phyloP scores from a whole-genome alignment of 1,140 invertebrate genomes.

The Portunus trituberculatus region DNA sequence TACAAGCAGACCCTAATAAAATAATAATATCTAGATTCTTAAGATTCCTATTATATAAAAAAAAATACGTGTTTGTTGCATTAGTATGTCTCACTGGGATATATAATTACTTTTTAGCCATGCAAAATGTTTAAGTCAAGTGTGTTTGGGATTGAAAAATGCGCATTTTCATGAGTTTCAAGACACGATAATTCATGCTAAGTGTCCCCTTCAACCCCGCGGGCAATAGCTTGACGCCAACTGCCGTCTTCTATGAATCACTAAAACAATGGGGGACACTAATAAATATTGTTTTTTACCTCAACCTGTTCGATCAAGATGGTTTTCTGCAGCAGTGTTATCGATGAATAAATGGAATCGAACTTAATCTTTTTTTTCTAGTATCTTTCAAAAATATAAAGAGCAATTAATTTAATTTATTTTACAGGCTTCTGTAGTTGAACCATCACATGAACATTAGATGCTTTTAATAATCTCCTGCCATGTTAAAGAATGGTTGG shows the following conservation, averaged over 20 bases:
- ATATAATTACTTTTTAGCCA: not conserved
- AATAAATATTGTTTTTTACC: not conserved
- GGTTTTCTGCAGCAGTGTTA: no score
- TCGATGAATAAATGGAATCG: no score
- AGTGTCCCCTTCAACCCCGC: not conserved
- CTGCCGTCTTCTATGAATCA: not conserved
- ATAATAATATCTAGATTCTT: not conserved
- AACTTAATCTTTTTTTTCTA: no score
- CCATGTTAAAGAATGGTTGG: no score
- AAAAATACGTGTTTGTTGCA: not conserved
- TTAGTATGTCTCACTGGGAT: not conserved
- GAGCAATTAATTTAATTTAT: no score
- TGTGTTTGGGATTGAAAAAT: not conserved
- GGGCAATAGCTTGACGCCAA: not conserved
- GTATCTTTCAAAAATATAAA: no score
- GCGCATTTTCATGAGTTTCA: not conserved
- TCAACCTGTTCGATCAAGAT: not conserved
- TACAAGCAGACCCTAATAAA: constrained; percentile 27
- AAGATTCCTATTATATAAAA: constrained; percentile 36
- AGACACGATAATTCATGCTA: not conserved
- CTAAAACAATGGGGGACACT: not conserved
- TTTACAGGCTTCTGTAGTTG: no score
- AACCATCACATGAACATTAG: no score
- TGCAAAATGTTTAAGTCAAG: not conserved
- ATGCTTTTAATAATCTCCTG: no score